A percentile compares a stretch with the other conserved stretches of the same genome.
Evolutionary conservation across 2,797 vertebrate species (phyloP).

Genomic region (Spatula clypeata): DNA sequence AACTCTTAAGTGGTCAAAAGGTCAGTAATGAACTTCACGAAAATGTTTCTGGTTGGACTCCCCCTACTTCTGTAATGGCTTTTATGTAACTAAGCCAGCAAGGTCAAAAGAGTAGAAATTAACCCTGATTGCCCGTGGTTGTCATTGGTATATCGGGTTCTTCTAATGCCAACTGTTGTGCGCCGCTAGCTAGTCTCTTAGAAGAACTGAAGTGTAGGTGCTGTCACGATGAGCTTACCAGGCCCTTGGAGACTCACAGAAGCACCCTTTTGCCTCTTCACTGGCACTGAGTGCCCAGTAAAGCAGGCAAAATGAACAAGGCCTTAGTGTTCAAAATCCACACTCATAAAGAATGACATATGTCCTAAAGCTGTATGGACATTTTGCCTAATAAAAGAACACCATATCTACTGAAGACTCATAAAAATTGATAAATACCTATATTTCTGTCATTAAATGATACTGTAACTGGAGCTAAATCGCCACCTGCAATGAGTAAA

Average conservation of each 20-base stretch:
- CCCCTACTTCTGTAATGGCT: neutral
- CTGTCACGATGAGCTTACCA: neutral
- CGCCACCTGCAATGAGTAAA: slow-evolving; percentile 87
- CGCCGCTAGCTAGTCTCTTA: neutral
- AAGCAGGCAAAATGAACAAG: neutral
- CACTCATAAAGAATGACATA: neutral
- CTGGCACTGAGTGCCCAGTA: neutral
- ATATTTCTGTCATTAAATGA: slow-evolving; percentile 64
- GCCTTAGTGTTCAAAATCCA: neutral
- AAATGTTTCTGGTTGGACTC: neutral
- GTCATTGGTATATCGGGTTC: neutral
- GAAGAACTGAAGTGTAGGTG: neutral
- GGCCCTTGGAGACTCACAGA: neutral
- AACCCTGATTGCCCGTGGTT: neutral
- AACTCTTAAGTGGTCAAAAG: neutral
- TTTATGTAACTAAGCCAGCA: neutral
- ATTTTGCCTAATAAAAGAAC: slow-evolving; percentile 16
- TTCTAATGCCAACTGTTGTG: neutral
- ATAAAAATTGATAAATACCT: slow-evolving; percentile 55
- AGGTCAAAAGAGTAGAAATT: slow-evolving; percentile 22
- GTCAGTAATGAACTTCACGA: neutral
- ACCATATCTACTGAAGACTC: neutral
- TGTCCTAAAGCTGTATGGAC: neutral
- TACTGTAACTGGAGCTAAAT: slow-evolving; percentile 64
- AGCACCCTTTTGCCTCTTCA: neutral